These are phyloP conservation scores for Megatriorchis doriae DNA, from an alignment of 2,113 vertebrate genomes.

Conservation along the genomic window DNA sequence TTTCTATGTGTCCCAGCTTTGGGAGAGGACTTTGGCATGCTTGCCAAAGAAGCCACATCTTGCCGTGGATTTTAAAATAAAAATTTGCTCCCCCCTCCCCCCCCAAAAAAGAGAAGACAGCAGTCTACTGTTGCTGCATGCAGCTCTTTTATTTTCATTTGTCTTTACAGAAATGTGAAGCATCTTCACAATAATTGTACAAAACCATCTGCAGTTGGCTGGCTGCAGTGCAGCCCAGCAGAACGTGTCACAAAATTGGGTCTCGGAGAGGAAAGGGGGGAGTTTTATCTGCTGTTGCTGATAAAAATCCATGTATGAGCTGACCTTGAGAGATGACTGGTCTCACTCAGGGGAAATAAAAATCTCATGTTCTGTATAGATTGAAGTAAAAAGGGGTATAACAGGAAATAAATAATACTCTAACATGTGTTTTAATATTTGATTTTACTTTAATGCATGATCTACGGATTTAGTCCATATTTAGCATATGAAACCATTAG, in stretches of 20 bases:
- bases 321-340: background rate
- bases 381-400: background rate
- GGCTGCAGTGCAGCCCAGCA: constrained; percentile 36
- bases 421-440: background rate
- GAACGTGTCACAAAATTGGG: background rate
- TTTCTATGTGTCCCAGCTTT: background rate
- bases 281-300: background rate
- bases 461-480: background rate
- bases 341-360: background rate
- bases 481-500: background rate
- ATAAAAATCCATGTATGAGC: background rate
- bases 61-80: rapidly evolving
- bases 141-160: constrained; percentile 81
- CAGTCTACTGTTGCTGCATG: constrained; percentile 75
- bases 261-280: constrained; percentile 19
- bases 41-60: background rate
- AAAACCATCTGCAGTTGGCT: constrained; percentile 58
- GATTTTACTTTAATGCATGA: background rate
- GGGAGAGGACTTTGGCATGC: background rate
- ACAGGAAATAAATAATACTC: background rate
- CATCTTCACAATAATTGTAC: constrained; percentile 74
- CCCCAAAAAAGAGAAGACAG: background rate
- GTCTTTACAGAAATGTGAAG: constrained; percentile 75
- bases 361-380: rapidly evolving
- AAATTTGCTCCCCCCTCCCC: too few relatives aligned